Conservation (phyloP, 2,888 invertebrate species). For the Machimus atricapillus region DNA sequence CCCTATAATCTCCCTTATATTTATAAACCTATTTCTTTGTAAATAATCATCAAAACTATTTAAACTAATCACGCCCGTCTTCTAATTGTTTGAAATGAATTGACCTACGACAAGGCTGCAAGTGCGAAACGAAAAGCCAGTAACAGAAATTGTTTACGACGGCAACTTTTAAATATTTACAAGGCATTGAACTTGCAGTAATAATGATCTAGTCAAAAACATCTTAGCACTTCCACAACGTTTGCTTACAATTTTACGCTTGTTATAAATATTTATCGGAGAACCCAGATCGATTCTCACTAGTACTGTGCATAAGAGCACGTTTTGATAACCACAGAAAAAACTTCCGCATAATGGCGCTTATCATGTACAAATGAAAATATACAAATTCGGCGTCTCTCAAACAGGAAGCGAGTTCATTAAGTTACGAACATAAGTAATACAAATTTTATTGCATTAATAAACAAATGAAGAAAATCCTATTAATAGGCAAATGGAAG, state of each 20-base stretch:
- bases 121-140: constrained; percentile 41
- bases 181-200: constrained; percentile 44
- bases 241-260: constrained; percentile 31
- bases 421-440: neutral
- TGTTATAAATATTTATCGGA: constrained; percentile 26
- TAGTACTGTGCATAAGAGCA: neutral
- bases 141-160: constrained; percentile 42
- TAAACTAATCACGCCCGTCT: neutral
- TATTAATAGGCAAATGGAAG: neutral
- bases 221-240: constrained; percentile 8
- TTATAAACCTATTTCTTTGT: neutral
- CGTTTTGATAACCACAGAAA: constrained; percentile 4
- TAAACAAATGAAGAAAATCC: neutral
- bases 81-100: constrained; percentile 3
- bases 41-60: neutral
- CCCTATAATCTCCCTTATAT: neutral
- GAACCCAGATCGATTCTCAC: neutral
- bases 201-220: constrained; percentile 16
- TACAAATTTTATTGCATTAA: constrained; percentile 11
- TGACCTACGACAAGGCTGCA: neutral
- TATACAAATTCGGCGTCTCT: neutral
- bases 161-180: constrained; percentile 43
- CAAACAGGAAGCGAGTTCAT: neutral
- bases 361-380: constrained; percentile 11
- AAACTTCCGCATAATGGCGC: neutral